Evolutionary conservation across 2,888 invertebrate genomes (phyloP), one percentile per base, ranked within the genome.

Genomic region (Caenorhabditis uteleia): DNA sequence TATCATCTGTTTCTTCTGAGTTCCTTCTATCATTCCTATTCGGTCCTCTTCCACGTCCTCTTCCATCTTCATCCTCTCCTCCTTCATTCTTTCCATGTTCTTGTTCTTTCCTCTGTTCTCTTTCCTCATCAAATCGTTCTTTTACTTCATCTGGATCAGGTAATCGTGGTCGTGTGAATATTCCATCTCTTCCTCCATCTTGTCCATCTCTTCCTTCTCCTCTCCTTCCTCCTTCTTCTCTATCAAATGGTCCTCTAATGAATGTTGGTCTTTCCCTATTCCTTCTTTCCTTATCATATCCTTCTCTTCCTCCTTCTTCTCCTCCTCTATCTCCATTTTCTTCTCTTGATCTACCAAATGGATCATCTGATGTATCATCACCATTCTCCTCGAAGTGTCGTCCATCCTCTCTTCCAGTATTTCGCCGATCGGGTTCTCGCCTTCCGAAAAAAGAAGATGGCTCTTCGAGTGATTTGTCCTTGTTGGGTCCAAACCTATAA

Each of bases 401-500:
- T 54, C 64, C 57, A 64, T 49, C 64, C 64, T 40, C 55, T 55
- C 45, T 50, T 61, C 55, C 54, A 55, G 50, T 55, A 55, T 50
- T 55, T 55, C 36, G 46, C 23, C 55, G 49, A 45, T 33, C 58
- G 23, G 40, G 64, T 33, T 51, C 57, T 56, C 54, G 47, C 44
- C 49, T 48, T 49, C 6, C 8, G 43, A 16, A 21, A 23, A 23
- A 10, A 29, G 14, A n/a, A n/a, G n/a, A n/a, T n/a, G n/a, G n/a
- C n/a, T n/a, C n/a, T n/a, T n/a, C n/a, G n/a, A n/a, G 34, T 16
- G 51, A 51, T 21, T 58, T 58, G 46, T 58, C 58, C 21, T 51
- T 47, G 40, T 25, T 39, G 46, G 51, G 51, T 18, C 58, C 51
- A 47, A 49, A 50, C 29, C 23, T 2, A 36, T 20, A 7, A 25